Evolutionary conservation across 2,113 vertebrate genomes (phyloP).

Genomic region (Ceyx margarethae): DNA sequence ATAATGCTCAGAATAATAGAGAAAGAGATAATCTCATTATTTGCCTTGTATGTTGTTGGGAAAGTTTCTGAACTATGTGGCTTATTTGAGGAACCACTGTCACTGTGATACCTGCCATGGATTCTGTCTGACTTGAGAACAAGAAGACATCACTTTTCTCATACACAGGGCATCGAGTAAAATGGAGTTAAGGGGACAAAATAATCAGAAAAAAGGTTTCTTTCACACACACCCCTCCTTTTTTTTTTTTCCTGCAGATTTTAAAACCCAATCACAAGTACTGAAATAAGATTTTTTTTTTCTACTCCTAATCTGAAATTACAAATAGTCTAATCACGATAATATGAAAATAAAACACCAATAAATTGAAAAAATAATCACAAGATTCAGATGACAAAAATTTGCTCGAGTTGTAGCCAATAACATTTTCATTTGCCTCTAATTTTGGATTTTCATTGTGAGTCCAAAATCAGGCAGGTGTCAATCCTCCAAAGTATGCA

Average conservation of each 20-base stretch:
- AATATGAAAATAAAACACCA: neutral
- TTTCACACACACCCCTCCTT: neutral
- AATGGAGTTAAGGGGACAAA: neutral
- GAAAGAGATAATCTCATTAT: neutral
- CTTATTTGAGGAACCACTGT: neutral
- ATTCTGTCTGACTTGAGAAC: neutral
- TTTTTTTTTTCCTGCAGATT: neutral
- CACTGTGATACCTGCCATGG: neutral
- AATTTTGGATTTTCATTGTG: neutral
- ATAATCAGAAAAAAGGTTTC: neutral
- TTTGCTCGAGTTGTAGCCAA: neutral
- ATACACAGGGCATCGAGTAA: neutral
- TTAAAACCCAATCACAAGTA: neutral
- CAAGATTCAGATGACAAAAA: neutral
- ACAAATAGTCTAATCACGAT: neutral
- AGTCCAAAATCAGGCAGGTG: neutral
- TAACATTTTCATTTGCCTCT: neutral
- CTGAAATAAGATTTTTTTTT: neutral
- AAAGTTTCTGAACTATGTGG: neutral
- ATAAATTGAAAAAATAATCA: neutral
- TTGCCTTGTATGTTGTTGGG: neutral
- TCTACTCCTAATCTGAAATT: neutral
- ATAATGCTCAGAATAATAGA: neutral
- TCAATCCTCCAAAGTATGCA: neutral
- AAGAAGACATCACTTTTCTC: neutral